Evolutionary conservation across 2,888 invertebrate genomes (phyloP).

Genomic region (Dorcus parallelipipedus): DNA sequence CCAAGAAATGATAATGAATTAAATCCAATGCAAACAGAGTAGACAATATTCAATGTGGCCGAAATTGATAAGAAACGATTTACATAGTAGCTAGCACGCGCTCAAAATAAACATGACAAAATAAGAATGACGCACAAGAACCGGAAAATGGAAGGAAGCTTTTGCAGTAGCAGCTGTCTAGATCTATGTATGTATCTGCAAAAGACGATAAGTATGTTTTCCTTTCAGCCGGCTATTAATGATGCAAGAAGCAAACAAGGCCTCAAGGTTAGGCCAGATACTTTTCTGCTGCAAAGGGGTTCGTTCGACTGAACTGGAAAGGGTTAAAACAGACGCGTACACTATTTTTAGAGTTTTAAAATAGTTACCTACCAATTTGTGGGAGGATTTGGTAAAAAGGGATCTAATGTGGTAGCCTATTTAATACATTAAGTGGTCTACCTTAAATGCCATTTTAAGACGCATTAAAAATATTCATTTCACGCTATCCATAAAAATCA

Average conservation of each 20-base stretch:
- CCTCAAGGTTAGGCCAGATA: constrained; percentile 42
- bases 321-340: constrained; percentile 38
- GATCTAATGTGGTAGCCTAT: constrained; percentile 7
- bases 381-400: constrained; percentile 13
- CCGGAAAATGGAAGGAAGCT: constrained; percentile 1
- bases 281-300: constrained; percentile 28
- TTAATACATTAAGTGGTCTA: constrained; percentile 6
- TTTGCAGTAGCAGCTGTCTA: constrained; percentile 17
- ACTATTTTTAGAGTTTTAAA: constrained; percentile 46
- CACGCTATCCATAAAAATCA: too few relatives aligned
- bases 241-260: constrained; percentile 41
- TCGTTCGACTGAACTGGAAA: constrained; percentile 19
- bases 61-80: constrained; percentile 1
- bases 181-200: constrained; percentile 17
- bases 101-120: background rate
- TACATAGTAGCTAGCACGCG: constrained; percentile 4
- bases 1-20: too few relatives aligned
- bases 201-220: constrained; percentile 20
- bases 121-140: background rate
- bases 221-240: constrained; percentile 34
- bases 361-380: constrained; percentile 37
- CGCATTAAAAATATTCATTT: too few relatives aligned
- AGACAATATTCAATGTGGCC: background rate
- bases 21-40: too few relatives aligned
- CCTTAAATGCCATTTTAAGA: too few relatives aligned